Base-by-base conservation (phyloP, 2,888 invertebrate species). In the Deroplatys truncata region DNA sequence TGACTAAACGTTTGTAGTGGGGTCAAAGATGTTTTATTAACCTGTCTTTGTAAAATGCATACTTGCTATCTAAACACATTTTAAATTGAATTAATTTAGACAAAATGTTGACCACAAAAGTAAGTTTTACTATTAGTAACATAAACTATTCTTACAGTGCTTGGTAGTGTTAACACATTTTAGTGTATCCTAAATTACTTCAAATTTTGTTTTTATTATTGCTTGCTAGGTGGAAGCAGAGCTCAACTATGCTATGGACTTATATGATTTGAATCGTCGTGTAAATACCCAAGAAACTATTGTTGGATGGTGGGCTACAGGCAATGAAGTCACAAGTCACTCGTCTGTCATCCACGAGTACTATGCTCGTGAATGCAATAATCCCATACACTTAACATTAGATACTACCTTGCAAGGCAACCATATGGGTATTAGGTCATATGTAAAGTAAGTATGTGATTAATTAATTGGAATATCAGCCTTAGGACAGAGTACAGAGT, bases 271-370 rank as follows among this genome's bases (percentile, higher is more conserved):
- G 89, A 98, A 99, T 94, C 96, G 97, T 91, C 96, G 98, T 92
- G 99, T 99, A 1, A 99, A 99, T 93, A 96, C 98, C 0, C 96
- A 96, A 90, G 99, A 99, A 94, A 97, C 96, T 91, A 98, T 99
- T 92, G 98, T 99, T 89, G 99, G 99, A 35, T 99, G 99, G 99
- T 99, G 97, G 97, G 99, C 99, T 1, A 99, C 99, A 0, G 99
- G 99, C 88, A 97, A 98, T 92, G 99, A 99, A 94, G 98, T 99
- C 84, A 98, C 99, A 0, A 98, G 98, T 93, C 99, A 99, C 94
- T 99, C 99, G 89, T 98, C 98, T 0, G 97, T 99, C 89, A 99
- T 99, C 93, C 99, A 99, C 93, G 99, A 99, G 93, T 99, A 99
- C 94, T 99, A 99, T 93, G 96, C 98, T 20, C 96, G 98, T 91